Evolutionary conservation across 2,888 invertebrate species (phyloP).

Genomic region (Heliconius hortense): DNA sequence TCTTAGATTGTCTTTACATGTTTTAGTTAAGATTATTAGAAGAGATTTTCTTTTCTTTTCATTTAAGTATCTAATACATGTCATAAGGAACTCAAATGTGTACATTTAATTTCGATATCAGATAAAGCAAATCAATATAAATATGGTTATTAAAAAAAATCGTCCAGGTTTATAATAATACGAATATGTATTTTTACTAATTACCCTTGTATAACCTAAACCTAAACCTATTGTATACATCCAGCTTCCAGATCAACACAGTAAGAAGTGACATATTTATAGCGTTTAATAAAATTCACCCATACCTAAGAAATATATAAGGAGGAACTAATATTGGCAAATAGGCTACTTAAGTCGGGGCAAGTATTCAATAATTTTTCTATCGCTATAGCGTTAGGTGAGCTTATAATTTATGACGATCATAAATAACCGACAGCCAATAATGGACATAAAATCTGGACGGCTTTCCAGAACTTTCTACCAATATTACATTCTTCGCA

Average conservation of each 20-base stretch:
- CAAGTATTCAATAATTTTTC: slow-evolving; percentile 38
- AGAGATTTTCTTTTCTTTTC: no score
- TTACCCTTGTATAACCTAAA: no score
- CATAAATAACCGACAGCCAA: slow-evolving; percentile 50
- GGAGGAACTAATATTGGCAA: slow-evolving; percentile 41
- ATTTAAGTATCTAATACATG: no score
- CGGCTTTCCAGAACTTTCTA: slow-evolving; percentile 42
- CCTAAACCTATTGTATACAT: background rate
- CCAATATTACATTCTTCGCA: slow-evolving; percentile 46
- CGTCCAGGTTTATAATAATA: no score
- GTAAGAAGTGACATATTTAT: background rate
- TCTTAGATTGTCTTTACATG: background rate
- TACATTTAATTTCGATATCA: no score
- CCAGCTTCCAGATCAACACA: background rate
- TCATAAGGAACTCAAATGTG: no score
- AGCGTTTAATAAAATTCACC: background rate
- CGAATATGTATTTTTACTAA: no score
- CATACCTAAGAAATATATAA: slow-evolving; percentile 38
- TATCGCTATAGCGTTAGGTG: slow-evolving; percentile 44
- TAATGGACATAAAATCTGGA: slow-evolving; percentile 48
- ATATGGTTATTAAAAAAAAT: no score
- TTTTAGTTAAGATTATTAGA: no score
- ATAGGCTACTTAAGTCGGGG: slow-evolving; percentile 37
- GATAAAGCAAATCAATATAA: no score
- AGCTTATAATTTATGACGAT: slow-evolving; percentile 47